Evolutionary conservation across 2,888 invertebrate species (phyloP).

Genomic region (Aelia acuminata): DNA sequence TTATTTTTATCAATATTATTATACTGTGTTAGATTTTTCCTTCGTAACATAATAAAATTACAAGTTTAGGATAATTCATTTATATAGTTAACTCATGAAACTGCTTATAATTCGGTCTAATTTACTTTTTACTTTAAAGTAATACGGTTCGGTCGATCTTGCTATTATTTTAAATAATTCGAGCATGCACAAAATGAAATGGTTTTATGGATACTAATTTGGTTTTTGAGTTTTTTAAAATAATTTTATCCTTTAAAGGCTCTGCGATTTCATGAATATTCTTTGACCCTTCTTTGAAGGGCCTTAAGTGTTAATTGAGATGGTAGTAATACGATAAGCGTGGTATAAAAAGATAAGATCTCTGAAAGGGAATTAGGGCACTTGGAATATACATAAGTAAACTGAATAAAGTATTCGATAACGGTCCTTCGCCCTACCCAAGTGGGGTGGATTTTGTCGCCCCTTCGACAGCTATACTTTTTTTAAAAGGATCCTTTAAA

Average conservation of each 20-base stretch:
- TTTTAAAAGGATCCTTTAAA: constrained; percentile 21
- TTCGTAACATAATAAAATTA: too few species aligned
- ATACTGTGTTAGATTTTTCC: too few species aligned
- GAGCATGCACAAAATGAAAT: too few species aligned
- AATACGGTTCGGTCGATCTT: too few species aligned
- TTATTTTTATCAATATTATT: too few species aligned
- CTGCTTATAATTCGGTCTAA: too few species aligned
- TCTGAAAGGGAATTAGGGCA: background rate
- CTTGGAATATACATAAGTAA: constrained; percentile 41
- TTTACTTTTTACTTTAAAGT: too few species aligned
- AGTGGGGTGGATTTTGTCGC: background rate
- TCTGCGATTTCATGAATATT: background rate
- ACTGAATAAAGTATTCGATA: constrained; percentile 35
- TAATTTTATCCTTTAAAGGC: background rate
- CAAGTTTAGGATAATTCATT: too few species aligned
- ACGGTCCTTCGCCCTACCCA: background rate
- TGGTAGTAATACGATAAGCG: background rate
- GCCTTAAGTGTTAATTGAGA: constrained; percentile 11
- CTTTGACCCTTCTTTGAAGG: background rate
- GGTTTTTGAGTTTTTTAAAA: too few species aligned
- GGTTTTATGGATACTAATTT: too few species aligned
- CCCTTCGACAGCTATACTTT: constrained; percentile 37
- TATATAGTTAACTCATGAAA: too few species aligned
- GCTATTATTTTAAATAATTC: too few species aligned
- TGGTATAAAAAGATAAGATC: background rate